Percentiles rank a stretch among this genome's conserved stretches.
These are phyloP conservation scores for Cyphomyrmex costatus DNA, from an alignment of 1,140 invertebrate genomes.

Conservation along the genomic window DNA sequence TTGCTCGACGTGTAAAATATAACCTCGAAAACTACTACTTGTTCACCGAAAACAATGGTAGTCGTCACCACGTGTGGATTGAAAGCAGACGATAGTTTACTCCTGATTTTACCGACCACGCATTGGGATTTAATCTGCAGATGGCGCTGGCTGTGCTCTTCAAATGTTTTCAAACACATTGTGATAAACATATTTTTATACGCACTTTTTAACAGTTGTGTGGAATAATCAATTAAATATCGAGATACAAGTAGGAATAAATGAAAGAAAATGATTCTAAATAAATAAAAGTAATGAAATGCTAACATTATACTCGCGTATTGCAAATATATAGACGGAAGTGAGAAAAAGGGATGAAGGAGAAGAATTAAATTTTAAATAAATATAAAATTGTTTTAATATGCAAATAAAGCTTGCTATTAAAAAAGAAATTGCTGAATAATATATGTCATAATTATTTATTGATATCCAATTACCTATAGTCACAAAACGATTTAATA, in stretches of 20 bases:
- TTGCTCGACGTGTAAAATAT: not conserved
- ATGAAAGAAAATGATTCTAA: not conserved
- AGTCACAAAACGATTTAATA: not conserved
- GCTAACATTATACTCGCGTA: not conserved
- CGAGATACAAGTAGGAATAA: not conserved
- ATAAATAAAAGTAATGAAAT: not conserved
- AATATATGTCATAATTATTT: not conserved
- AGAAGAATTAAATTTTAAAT: not conserved
- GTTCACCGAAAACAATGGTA: no score
- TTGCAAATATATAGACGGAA: not conserved
- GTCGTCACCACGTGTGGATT: not conserved
- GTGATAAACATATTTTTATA: not conserved
- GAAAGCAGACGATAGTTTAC: not conserved
- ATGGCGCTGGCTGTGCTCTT: conserved; percentile 55
- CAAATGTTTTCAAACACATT: conserved; percentile 1
- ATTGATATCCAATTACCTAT: not conserved
- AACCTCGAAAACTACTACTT: not conserved
- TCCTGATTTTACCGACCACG: conserved; percentile 55
- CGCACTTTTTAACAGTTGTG: not conserved
- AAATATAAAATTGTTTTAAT: not conserved
- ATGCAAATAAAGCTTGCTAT: not conserved
- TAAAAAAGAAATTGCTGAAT: not conserved
- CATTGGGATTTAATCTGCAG: not conserved
- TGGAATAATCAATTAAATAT: not conserved
- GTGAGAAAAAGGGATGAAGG: no score